Conservation (phyloP, 2,113 vertebrate species). For the Sylvilagus bachmani region DNA sequence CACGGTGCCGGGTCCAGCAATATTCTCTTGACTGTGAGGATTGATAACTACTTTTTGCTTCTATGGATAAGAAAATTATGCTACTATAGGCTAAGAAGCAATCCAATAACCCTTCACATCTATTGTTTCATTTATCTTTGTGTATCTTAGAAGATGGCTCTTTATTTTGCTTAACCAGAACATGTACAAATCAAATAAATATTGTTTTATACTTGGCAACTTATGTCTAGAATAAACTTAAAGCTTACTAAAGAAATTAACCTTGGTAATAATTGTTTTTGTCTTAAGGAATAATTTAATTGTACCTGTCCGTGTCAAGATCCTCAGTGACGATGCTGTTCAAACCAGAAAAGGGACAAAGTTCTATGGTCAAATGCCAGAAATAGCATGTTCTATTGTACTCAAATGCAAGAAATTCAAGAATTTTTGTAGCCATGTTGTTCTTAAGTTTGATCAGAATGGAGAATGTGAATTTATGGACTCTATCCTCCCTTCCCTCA, state of each 20-base stretch:
- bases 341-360: background rate
- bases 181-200: conserved; percentile 77
- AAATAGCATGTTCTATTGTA: background rate
- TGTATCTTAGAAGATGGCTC: conserved; percentile 54
- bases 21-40: conserved; percentile 21
- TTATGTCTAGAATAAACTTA: conserved; percentile 75
- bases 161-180: conserved; percentile 70
- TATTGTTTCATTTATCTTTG: conserved; percentile 53
- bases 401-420: background rate
- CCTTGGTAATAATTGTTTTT: conserved; percentile 73
- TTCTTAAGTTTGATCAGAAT: conserved; percentile 43
- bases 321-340: conserved; percentile 13
- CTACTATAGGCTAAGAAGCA: conserved; percentile 23
- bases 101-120: background rate
- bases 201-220: conserved; percentile 69
- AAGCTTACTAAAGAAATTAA: conserved; percentile 76
- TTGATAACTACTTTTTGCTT: background rate
- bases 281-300: conserved; percentile 71
- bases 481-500: background rate
- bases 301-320: conserved; percentile 10
- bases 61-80: background rate
- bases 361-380: conserved; percentile 61
- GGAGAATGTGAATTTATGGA: conserved; percentile 1
- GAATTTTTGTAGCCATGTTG: conserved; percentile 25
- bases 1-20: too few relatives aligned